phyloP scores from a whole-genome alignment of 2,797 vertebrate genomes.

The Anisognathus igniventris region DNA sequence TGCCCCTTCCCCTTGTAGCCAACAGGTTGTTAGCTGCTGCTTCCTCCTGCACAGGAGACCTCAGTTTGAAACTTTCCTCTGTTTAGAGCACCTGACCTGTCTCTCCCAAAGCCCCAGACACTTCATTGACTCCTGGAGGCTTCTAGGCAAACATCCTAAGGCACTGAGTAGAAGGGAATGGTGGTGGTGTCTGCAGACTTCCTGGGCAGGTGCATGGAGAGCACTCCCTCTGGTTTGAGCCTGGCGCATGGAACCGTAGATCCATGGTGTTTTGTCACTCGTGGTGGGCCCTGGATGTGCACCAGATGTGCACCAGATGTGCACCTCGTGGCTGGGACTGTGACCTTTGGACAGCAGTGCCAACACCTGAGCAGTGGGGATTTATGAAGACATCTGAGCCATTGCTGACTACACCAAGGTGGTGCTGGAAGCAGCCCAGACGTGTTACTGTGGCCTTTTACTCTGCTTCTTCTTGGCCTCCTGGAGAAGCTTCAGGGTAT shows the following conservation, averaged over 20 bases:
- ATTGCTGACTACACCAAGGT: neutral
- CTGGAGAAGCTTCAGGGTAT: neutral
- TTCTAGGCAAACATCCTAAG: rapidly evolving
- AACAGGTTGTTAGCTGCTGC: neutral
- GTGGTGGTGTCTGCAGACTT: neutral
- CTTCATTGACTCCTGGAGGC: neutral
- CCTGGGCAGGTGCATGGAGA: neutral
- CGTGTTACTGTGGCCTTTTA: neutral
- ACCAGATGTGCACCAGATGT: neutral
- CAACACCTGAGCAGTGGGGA: neutral
- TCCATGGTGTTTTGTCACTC: neutral
- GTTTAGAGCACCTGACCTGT: neutral
- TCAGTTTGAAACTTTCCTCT: neutral
- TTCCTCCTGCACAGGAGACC: neutral
- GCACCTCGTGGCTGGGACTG: neutral
- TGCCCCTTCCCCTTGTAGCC: neutral
- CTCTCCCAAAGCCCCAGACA: neutral
- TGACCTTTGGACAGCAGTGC: neutral
- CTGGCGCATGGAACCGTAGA: neutral
- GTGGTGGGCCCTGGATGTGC: rapidly evolving
- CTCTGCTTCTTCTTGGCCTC: neutral
- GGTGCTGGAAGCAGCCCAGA: neutral
- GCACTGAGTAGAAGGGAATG: neutral
- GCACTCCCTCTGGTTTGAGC: neutral
- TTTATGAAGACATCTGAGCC: neutral